These are phyloP conservation scores for Willowsia nigromaculata DNA, from an alignment of 2,888 invertebrate genomes.

Conservation along the genomic window DNA sequence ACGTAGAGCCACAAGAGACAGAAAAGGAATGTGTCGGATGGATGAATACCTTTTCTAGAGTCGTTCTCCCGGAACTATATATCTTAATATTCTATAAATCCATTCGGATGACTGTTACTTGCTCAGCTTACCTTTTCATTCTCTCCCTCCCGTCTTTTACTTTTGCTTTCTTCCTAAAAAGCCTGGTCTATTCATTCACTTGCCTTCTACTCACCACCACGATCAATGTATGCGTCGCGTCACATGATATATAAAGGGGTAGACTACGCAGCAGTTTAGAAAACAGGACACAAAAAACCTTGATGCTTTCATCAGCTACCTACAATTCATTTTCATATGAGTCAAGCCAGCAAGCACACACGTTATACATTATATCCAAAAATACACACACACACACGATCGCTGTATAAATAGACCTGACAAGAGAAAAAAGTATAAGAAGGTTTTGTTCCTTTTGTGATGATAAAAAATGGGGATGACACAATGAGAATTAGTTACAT, in stretches of 20 bases:
- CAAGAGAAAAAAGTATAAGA: not conserved
- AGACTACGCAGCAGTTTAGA: conserved; percentile 28
- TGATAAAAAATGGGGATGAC: conserved; percentile 65
- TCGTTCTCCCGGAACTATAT: conserved; percentile 50
- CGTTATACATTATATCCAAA: too few relatives aligned
- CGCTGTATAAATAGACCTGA: not conserved
- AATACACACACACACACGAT: not conserved
- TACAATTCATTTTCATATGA: not conserved
- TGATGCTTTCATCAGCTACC: conserved; percentile 32
- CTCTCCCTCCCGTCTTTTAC: conserved; percentile 24
- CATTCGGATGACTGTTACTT: conserved; percentile 48
- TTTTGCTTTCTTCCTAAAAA: conserved; percentile 16
- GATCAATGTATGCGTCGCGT: conserved; percentile 31
- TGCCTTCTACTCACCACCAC: conserved; percentile 1
- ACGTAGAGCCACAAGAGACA: conserved; percentile 60
- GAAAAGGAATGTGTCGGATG: conserved; percentile 62
- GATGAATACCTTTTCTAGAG: conserved; percentile 62
- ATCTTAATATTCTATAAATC: conserved; percentile 65
- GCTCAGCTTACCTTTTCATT: conserved; percentile 61
- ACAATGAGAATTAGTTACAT: conserved; percentile 67
- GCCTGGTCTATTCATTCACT: not conserved
- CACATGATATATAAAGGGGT: not conserved
- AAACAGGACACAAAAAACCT: conserved; percentile 27
- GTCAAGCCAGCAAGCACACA: not conserved
- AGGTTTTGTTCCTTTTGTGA: conserved; percentile 21